Evolutionary conservation across 2,797 vertebrate species (phyloP).

Genomic region (Myotis myotis): DNA sequence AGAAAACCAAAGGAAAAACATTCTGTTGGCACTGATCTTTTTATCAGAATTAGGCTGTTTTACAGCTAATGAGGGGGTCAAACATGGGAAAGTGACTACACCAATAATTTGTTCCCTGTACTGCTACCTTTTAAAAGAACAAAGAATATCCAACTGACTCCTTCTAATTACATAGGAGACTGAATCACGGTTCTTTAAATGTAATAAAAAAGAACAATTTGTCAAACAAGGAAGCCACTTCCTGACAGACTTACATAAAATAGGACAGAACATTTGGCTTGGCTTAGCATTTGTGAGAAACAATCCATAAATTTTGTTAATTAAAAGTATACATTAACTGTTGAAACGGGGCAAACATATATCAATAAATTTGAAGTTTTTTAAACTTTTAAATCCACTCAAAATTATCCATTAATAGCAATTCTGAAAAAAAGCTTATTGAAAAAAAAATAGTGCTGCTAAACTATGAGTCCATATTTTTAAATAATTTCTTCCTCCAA

Average conservation of each 20-base stretch:
- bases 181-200: constrained; percentile 46
- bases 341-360: neutral
- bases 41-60: neutral
- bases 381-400: neutral
- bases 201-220: constrained; percentile 45
- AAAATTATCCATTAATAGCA: neutral
- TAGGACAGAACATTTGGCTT: neutral
- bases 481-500: neutral
- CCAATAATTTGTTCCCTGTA: neutral
- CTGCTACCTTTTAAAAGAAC: constrained; percentile 1
- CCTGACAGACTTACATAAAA: constrained; percentile 27
- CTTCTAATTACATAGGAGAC: constrained; percentile 15
- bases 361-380: neutral
- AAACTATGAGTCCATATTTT: neutral
- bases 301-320: constrained; percentile 15
- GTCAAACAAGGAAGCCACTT: constrained; percentile 6
- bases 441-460: constrained; percentile 28
- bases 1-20: neutral
- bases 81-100: neutral
- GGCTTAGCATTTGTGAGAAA: constrained; percentile 34
- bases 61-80: neutral
- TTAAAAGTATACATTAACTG: constrained; percentile 16
- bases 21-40: neutral
- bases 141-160: neutral
- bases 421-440: neutral